Conservation (phyloP, 2,888 invertebrate genomes). For the Limenitis camilla region DNA sequence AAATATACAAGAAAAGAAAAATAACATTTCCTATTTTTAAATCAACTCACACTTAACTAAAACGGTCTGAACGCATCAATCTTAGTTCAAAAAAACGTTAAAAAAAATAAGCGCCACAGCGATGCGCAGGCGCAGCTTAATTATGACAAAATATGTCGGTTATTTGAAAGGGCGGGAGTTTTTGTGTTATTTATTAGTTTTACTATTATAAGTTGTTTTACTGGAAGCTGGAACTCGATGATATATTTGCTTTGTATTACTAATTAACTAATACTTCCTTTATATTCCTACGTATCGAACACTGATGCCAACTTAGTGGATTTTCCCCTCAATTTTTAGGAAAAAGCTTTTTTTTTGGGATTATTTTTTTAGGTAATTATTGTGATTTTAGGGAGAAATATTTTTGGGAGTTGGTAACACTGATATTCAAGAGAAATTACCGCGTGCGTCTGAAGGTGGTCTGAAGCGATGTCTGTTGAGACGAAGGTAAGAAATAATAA, state of each 20-base stretch:
- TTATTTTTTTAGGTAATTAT: no score
- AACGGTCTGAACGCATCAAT: slow-evolving; percentile 26
- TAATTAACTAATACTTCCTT: slow-evolving; percentile 1
- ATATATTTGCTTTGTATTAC: not conserved
- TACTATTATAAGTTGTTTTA: slow-evolving; percentile 22
- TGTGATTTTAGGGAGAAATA: no score
- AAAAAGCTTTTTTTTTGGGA: no score
- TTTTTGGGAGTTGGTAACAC: no score
- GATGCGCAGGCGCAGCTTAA: slow-evolving; percentile 46
- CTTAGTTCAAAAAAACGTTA: slow-evolving; percentile 36
- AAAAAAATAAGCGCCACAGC: slow-evolving; percentile 54
- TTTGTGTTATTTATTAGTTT: slow-evolving; percentile 47
- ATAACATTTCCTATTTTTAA: not conserved
- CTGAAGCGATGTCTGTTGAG: no score
- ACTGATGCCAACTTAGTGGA: no score
- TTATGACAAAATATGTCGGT: slow-evolving; percentile 68
- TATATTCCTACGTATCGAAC: no score
- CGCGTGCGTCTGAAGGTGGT: no score
- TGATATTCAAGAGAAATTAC: no score
- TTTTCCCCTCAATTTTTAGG: no score
- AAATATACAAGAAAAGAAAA: not conserved
- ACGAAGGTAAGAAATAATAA: no score
- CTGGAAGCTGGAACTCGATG: slow-evolving; percentile 9
- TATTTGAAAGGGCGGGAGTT: slow-evolving; percentile 47
- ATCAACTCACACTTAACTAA: slow-evolving; percentile 17